Evolutionary conservation across 2,113 vertebrate species (phyloP), one percentile per base, ranked within the genome.

Genomic region (Vidua chalybeata): DNA sequence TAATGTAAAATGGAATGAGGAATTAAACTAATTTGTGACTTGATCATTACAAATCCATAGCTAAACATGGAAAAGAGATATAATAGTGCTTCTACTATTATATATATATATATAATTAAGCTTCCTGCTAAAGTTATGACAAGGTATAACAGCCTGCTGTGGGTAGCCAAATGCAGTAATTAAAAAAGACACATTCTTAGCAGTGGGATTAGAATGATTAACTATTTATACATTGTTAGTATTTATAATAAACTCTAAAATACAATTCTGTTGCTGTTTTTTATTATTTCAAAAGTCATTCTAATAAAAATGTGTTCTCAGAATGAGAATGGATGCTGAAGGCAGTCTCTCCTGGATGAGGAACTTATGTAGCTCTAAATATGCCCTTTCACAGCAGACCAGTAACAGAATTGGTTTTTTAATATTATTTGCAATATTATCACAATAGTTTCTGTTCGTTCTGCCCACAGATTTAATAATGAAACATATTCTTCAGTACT

Each of bases 241-340:
- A 56, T 78, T 69, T 78, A 28, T 51, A 4, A 69, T 37, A 64
- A 81, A 15, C 3, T 55, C 43, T 35, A 87, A 87, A 84, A 73
- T 35, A 49, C 0, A 2, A 19, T n/a, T 67, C 66, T 77, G 5
- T 68, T 48, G n/a, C 10, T 18, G 8, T 4, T 30, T 3, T 77
- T 84, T 72, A 66, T 73, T 73, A 35, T 77, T 73, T 81, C 33
- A 55, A 39, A 30, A 87, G 11, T 37, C 8, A 41, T 69, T 68
- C 28, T 46, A 63, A 77, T 41, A 56, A 81, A 73, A 56, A 19
- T 14, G 0, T 63, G 2, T 54, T 79, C 30, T 54, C 48, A 63
- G 35, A 84, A 72, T 49, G 24, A 76, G 31, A 54, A 14, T 54
- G 26, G 16, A 16, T 76, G 24, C 17, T 89, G n/a, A 45, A 33